Base-by-base conservation (phyloP, 2,113 vertebrate species). In the Chionodraco myersi region DNA sequence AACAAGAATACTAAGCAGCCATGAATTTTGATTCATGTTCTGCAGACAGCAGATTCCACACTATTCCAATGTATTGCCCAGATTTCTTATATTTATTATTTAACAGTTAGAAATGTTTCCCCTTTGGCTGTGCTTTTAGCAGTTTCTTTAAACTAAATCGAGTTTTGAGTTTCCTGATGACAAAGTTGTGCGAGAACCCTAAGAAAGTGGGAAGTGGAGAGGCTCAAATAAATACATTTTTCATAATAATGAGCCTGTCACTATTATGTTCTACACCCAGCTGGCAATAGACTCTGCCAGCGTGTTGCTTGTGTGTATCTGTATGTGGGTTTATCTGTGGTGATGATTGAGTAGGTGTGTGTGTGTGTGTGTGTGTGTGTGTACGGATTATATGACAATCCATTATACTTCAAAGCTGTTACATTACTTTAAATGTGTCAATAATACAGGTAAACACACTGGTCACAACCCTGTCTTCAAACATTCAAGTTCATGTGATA, bases 1-100 rank as follows among this genome's bases (percentile, higher is more conserved):
- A 52, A 73, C 30, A 68, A 34, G 82, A 89, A 83, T 77, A 85
- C 63, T 58, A 73, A 87, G 79, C 73, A 79, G 72, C 59, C 41
- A 23, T 63, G 56, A 68, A 82, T 74, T 86, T 60, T 10, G 58
- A 72, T 80, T 72, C 6, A 79, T 60, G 76, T 51, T 71, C 41
- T 58, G 47, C 30, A 54, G 64, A 65, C 45, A 68, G 30, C n/a
- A 26, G 10, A 51, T 52, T 68, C 34, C 51, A 16, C 18, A 70
- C 51, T 4, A 14, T 41, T 44, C 18, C 2, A 60, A 64, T 59
- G 16, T 21, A 30, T 34, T 45, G 36, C 36, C 36, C 36, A 41
- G 36, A 30, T 41, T 41, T 41, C 7, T 41, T 36, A 36, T 52
- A 61, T 48, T 72, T 64, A 36, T n/a, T n/a, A 41, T 67, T 13